phyloP scores from a whole-genome alignment of 2,113 vertebrate species.

The Cygnus buccinator region DNA sequence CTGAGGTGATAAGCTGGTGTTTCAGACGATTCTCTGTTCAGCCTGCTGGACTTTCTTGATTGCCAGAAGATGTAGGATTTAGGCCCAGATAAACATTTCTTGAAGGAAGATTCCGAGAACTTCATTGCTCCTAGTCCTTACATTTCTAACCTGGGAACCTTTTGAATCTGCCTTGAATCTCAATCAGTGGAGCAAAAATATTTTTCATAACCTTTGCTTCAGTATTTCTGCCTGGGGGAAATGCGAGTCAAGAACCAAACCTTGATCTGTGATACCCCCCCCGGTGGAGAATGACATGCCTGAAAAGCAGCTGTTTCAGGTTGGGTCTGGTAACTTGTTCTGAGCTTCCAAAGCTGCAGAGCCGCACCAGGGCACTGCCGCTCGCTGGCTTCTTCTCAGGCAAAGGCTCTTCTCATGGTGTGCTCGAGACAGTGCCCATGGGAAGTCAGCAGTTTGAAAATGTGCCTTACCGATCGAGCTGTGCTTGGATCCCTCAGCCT shows the following conservation, averaged over 20 bases:
- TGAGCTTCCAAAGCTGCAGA: neutral
- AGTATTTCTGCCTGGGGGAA: neutral
- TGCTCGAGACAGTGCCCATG: neutral
- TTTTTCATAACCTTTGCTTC: neutral
- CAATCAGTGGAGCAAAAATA: neutral
- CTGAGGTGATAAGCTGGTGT: neutral
- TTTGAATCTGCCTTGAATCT: neutral
- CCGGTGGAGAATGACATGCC: neutral
- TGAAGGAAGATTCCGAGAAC: neutral
- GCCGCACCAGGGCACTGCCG: neutral
- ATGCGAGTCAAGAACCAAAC: neutral
- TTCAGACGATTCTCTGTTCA: neutral
- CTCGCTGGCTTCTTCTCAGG: neutral
- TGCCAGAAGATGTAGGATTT: neutral
- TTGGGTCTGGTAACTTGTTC: neutral
- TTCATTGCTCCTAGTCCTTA: neutral
- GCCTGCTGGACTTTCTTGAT: neutral
- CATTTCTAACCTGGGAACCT: neutral
- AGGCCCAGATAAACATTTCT: neutral
- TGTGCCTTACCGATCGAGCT: neutral
- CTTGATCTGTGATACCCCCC: neutral
- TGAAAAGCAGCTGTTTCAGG: neutral
- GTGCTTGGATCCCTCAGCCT: neutral
- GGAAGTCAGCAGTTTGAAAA: neutral
- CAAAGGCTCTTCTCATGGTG: slow-evolving; percentile 2